Evolutionary conservation across 2,797 vertebrate species (phyloP), one percentile per base, ranked within the genome.

Genomic region (Platalea minor): DNA sequence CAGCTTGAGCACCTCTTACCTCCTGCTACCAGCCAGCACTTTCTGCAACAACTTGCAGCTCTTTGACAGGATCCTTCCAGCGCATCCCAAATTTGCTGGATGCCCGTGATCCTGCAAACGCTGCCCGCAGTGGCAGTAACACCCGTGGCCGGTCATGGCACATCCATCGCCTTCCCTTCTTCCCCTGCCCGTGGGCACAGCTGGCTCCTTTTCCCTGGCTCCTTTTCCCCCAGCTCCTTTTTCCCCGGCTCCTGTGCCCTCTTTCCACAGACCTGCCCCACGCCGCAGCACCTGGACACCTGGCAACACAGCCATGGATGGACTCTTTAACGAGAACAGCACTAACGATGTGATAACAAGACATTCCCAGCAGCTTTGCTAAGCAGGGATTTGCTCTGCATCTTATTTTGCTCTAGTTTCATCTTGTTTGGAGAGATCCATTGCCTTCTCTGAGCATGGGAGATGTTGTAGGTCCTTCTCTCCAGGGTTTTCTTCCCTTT

Each of bases 231-330:
- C 7, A 1, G 5, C 28, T 65, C 26, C 51, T 63, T 72, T 37
- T 37, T 37, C 37, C 37, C 37, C 37, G 14, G 20, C 43, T 77
- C 45, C 50, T 29, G 37, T 16, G 23, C 56, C 60, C 37, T 43
- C 7, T 17, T 70, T 16, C 41, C 31, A 7, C 23, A 57, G 12
- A 45, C 46, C 26, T 83, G n/a, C 35, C 70, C 54, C 26, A 13
- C 5, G 0, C 23, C 0, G 0, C 74, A 74, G 25, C 56, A 48
- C 1, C 1, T 33, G 46, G 37, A 85, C 31, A 23, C 0, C 0
- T 48, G 64, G 37, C n/a, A 77, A 46, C 60, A n/a, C 26, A 20
- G 43, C 24, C 17, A 0, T 13, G 56, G 51, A 23, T 35, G 63
- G 75, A 26, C 8, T 10, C 45, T 79, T 67, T 50, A 43, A 41